Conservation (phyloP, 2,888 invertebrate species). For the Drosophila hamatofila region DNA sequence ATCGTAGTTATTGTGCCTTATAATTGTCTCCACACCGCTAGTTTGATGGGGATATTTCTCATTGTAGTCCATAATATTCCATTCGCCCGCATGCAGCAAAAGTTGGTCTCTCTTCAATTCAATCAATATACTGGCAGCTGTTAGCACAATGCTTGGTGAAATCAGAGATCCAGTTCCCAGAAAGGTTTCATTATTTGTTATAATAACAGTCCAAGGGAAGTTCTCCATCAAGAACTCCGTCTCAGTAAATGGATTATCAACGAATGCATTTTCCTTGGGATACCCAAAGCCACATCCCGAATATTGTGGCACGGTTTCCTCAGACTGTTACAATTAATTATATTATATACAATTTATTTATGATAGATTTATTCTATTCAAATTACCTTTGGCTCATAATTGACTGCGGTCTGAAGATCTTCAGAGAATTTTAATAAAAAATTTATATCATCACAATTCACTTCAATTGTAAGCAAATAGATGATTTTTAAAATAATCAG, state of each 20-base stretch:
- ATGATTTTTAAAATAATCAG: background rate
- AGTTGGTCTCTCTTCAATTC: background rate
- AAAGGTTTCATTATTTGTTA: background rate
- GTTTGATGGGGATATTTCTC: slow-evolving; percentile 7
- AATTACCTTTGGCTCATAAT: background rate
- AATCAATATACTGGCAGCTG: slow-evolving; percentile 10
- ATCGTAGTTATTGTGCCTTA: slow-evolving; percentile 8
- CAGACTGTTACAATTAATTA: background rate
- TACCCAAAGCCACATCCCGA: slow-evolving; percentile 21
- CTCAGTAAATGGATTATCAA: background rate
- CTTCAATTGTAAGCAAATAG: background rate
- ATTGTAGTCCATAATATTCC: slow-evolving; percentile 4
- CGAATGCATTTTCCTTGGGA: too few species aligned
- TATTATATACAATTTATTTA: too few species aligned
- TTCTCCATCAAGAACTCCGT: slow-evolving; percentile 8
- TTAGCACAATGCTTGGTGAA: slow-evolving; percentile 33
- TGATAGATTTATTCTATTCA: background rate
- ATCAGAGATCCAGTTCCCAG: slow-evolving; percentile 38
- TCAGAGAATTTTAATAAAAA: too few species aligned
- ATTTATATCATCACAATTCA: too few species aligned
- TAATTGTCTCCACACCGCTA: background rate
- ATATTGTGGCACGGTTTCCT: background rate
- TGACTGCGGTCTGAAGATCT: background rate
- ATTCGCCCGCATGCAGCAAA: slow-evolving; percentile 34
- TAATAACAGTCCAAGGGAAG: slow-evolving; percentile 39